Conservation (phyloP, 2,113 vertebrate genomes). For the Aspiorhynchus laticeps region DNA sequence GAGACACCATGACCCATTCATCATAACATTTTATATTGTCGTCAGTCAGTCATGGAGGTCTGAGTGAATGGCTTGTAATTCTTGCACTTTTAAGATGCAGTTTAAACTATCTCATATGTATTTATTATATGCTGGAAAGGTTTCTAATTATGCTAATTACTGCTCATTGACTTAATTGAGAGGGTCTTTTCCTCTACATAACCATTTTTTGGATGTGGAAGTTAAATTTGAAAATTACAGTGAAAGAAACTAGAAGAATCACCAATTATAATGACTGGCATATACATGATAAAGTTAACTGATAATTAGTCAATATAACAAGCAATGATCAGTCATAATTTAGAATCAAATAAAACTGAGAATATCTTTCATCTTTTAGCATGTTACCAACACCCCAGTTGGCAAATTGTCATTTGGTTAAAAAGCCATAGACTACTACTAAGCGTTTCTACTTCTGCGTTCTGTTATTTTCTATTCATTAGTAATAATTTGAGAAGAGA, state of each 20-base stretch:
- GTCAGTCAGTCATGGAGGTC: slow-evolving; percentile 30
- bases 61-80: slow-evolving; percentile 45
- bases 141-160: slow-evolving; percentile 40
- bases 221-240: neutral
- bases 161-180: slow-evolving; percentile 41
- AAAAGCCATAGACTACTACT: neutral
- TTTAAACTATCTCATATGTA: slow-evolving; percentile 37
- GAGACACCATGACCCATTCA: slow-evolving; percentile 28
- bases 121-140: slow-evolving; percentile 35
- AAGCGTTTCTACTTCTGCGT: neutral
- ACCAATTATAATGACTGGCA: neutral
- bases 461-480: neutral
- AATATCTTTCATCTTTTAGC: neutral
- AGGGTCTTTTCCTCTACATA: neutral
- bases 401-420: neutral
- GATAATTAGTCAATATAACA: neutral
- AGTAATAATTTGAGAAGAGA: neutral
- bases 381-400: neutral
- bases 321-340: neutral
- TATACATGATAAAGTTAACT: neutral
- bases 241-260: neutral
- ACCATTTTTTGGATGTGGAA: neutral
- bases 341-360: neutral
- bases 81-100: slow-evolving; percentile 34
- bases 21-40: slow-evolving; percentile 43